phyloP scores from a whole-genome alignment of 2,797 vertebrate genomes.

The Chelidonichthys spinosus region DNA sequence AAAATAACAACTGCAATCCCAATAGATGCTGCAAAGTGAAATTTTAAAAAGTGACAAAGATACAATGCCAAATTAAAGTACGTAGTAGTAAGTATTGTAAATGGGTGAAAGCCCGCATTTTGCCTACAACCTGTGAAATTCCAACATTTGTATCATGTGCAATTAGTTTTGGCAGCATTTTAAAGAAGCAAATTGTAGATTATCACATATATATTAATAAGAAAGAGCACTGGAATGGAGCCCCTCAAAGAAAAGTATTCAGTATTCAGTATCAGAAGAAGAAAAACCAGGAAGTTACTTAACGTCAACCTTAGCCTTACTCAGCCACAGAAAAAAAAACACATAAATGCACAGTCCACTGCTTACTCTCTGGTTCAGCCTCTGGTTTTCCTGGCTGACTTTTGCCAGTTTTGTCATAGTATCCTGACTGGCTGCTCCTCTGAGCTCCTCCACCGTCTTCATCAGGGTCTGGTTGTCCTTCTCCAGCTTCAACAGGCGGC shows the following conservation, averaged over 20 bases:
- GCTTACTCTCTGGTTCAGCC: conserved; percentile 90
- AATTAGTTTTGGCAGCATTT: not conserved
- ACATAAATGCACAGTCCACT: not conserved
- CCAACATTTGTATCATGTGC: not conserved
- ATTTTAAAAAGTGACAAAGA: not conserved
- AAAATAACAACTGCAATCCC: conserved; percentile 3
- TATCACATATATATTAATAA: not conserved
- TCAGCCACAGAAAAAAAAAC: conserved; percentile 4
- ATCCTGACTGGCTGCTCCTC: conserved; percentile 82
- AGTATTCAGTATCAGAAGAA: not conserved
- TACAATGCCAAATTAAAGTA: too few species aligned
- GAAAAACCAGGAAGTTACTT: not conserved
- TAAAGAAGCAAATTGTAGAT: not conserved
- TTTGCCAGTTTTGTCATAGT: conserved; percentile 85
- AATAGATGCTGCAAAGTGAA: not conserved
- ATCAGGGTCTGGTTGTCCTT: conserved; percentile 97
- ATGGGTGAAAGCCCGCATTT: not conserved
- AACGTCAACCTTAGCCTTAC: not conserved
- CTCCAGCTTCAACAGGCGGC: conserved; percentile 94
- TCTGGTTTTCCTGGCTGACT: conserved; percentile 92
- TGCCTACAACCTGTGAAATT: not conserved
- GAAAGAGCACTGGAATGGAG: not conserved
- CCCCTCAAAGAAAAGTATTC: not conserved
- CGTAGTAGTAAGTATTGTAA: too few species aligned
- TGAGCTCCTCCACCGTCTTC: conserved; percentile 94